Conservation (phyloP, 2,797 vertebrate genomes). For the Leptatherina wallacei region DNA sequence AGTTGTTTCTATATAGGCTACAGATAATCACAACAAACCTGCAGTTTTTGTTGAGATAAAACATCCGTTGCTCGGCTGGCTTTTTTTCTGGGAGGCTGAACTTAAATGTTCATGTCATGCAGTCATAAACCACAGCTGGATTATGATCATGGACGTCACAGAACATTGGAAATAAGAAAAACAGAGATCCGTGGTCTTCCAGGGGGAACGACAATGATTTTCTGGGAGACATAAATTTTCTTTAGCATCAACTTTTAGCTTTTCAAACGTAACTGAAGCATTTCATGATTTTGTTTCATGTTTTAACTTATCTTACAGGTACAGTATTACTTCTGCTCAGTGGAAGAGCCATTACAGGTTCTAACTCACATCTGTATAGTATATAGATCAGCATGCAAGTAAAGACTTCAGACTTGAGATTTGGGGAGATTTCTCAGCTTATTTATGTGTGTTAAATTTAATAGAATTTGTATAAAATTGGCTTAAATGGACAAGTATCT, state of each 20-base stretch:
- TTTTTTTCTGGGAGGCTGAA: constrained; percentile 6
- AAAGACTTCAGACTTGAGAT: background rate
- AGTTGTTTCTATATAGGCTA: background rate
- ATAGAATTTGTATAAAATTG: background rate
- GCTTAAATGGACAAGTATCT: background rate
- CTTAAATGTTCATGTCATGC: constrained; percentile 25
- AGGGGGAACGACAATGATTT: background rate
- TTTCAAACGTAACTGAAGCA: background rate
- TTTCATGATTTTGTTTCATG: background rate
- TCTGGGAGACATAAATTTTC: constrained; percentile 7
- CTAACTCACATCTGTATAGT: background rate
- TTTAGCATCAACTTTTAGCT: constrained; percentile 2
- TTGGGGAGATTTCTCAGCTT: background rate
- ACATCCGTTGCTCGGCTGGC: background rate
- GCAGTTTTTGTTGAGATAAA: constrained; percentile 13
- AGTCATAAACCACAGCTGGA: constrained; percentile 37
- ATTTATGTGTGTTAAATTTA: constrained; percentile 3
- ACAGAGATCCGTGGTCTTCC: constrained; percentile 23
- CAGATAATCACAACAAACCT: constrained; percentile 11
- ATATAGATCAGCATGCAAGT: background rate
- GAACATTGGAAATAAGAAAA: constrained; percentile 24
- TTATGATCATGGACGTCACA: constrained; percentile 17
- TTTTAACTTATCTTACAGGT: constrained; percentile 11
- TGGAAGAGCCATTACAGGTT: background rate
- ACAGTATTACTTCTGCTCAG: background rate